A percentile compares a stretch with the other conserved stretches of the same genome.
These are phyloP conservation scores for Poecilia gillii DNA, from an alignment of 2,797 vertebrate genomes.

Conservation along the genomic window DNA sequence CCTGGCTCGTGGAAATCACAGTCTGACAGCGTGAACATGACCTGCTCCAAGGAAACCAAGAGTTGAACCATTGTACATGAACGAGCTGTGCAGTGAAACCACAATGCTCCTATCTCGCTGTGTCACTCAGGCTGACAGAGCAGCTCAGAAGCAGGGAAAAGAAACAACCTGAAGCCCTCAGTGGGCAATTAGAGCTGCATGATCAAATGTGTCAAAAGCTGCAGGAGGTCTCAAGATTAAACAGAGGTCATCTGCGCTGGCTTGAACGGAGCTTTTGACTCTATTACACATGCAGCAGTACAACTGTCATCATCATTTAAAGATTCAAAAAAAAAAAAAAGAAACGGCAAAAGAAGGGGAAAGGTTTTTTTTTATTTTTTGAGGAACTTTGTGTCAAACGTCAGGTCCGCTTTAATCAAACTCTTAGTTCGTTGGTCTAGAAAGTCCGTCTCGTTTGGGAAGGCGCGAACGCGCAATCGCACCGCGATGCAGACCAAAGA, in stretches of 20 bases:
- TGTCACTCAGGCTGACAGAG: slow-evolving; percentile 54
- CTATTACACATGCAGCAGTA: not conserved
- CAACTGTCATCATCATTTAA: not conserved
- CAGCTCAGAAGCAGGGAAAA: slow-evolving; percentile 34
- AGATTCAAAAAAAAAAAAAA: not conserved
- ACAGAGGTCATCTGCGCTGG: slow-evolving; percentile 30
- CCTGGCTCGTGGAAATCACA: slow-evolving; percentile 11
- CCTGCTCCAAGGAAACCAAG: slow-evolving; percentile 18
- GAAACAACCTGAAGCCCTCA: slow-evolving; percentile 55
- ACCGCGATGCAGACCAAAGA: too few species aligned
- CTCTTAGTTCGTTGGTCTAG: too few species aligned
- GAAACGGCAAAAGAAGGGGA: not conserved
- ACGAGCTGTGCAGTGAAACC: slow-evolving; percentile 25
- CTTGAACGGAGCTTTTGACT: slow-evolving; percentile 23
- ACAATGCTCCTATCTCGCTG: slow-evolving; percentile 38
- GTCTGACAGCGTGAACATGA: slow-evolving; percentile 29
- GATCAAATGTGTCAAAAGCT: slow-evolving; percentile 69
- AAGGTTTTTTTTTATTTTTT: not conserved
- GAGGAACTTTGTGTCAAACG: not conserved
- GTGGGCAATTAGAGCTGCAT: slow-evolving; percentile 70
- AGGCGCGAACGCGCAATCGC: too few species aligned
- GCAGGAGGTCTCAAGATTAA: slow-evolving; percentile 49
- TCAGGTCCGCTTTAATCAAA: too few species aligned
- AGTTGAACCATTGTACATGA: slow-evolving; percentile 15
- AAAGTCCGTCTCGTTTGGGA: too few species aligned